These are phyloP conservation scores for Cecropterus lyciades DNA, from an alignment of 1,140 invertebrate species.

Conservation along the genomic window DNA sequence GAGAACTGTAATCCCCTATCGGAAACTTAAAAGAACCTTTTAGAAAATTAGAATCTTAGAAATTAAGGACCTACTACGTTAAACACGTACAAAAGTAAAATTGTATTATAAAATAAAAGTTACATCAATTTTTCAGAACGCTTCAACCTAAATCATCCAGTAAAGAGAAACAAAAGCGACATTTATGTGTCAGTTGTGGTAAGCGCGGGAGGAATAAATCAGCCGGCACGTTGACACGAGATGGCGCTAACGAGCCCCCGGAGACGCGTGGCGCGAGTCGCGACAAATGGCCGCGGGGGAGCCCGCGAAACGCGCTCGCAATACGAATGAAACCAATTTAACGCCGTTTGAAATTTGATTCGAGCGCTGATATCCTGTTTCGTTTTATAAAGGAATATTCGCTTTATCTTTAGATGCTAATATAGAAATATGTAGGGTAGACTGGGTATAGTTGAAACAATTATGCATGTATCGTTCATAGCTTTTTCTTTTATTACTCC, in stretches of 20 bases:
- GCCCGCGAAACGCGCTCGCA: conserved; percentile 41
- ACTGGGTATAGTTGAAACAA: no score
- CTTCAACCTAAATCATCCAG: conserved; percentile 38
- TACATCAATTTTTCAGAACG: conserved; percentile 16
- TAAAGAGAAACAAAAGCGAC: conserved; percentile 77
- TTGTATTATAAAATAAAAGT: background rate
- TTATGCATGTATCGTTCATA: no score
- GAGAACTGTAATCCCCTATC: no score
- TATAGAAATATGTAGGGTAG: background rate
- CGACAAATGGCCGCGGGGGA: conserved; percentile 75
- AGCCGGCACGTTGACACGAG: conserved; percentile 58
- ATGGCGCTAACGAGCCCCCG: conserved; percentile 62
- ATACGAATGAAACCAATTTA: conserved; percentile 64
- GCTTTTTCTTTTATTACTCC: no score
- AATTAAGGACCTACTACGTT: no score
- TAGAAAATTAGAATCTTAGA: no score
- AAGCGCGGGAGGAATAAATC: conserved; percentile 67
- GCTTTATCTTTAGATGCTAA: background rate
- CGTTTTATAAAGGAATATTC: background rate
- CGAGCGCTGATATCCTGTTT: conserved; percentile 40
- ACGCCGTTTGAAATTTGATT: conserved; percentile 67
- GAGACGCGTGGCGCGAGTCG: conserved; percentile 51
- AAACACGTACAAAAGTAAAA: no score
- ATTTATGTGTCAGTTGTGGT: conserved; percentile 78
- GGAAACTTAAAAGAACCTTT: no score